Evolutionary conservation across 2,113 vertebrate species (phyloP), one percentile per base, ranked within the genome.

Genomic region (Tyrannus savana): DNA sequence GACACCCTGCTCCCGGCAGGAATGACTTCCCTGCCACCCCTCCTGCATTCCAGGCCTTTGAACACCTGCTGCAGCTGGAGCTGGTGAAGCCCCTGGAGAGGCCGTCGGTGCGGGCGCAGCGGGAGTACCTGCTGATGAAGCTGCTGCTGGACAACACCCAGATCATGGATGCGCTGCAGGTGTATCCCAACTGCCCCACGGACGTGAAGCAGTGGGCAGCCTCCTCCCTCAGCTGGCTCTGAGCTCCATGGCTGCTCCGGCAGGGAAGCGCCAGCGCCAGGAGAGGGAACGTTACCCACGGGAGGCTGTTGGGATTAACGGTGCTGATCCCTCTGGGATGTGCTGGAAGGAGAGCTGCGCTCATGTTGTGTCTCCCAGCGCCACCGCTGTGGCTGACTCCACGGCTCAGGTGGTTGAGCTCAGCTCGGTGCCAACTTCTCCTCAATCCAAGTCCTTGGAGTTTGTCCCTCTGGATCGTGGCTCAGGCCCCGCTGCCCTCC

Each of bases 151-250:
- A 99, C 96, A 98, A 98, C 85, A 98, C 93, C 13, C 99, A 99
- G 84, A 98, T 99, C 95, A 98, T 99, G 98, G 99, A 99, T 10
- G 99, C 99, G 2, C 91, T 99, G 96, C 99, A 99, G 89, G 98
- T 96, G 5, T 99, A 99, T 22, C 99, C 99, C 31, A 99, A 99
- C 93, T 99, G 99, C 96, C 99, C 99, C 53, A 99, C 99, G 0
- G 99, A 99, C 0, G 96, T 99, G 12, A 98, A 98, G 27, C 99
- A 99, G 97, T 99, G 99, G 99, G 99, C 99, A 44, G 95, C 96
- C 15, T 99, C 99, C 0, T 98, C 99, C 3, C 80, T 98, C 10
- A 98, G 97, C n/a, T 98, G 97, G 98, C 49, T 98, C 19, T 98
- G 93, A 97, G 9, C 46, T 4, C 24, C 44, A 21, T 4, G 19